Conservation (phyloP, 37 sponge, comb jelly and placozoan species). For the Lycopodina hypogea region DNA sequence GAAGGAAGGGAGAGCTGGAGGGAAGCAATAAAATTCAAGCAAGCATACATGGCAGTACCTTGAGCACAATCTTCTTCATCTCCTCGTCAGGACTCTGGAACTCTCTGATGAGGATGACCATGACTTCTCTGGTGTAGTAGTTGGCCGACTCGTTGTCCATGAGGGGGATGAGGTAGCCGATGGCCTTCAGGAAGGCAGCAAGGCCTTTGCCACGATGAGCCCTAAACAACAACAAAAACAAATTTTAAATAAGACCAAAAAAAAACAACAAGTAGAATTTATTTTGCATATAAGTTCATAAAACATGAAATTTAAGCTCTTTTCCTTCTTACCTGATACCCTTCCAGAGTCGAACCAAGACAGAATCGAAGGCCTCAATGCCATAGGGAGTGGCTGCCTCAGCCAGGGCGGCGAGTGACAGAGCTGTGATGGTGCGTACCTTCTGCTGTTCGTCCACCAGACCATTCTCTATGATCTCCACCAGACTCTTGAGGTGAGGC, state of each 20-base stretch:
- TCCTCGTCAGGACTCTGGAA: constrained; percentile 99
- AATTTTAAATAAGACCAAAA: not conserved
- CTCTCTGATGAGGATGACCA: constrained; percentile 96
- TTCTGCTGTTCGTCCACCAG: constrained; percentile 99
- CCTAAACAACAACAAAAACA: not conserved
- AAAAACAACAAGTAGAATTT: not conserved
- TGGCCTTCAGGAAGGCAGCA: constrained; percentile 99
- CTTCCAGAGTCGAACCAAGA: constrained; percentile 97
- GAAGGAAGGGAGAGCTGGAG: too few relatives aligned
- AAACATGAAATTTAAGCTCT: not conserved
- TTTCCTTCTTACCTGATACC: constrained; percentile 77
- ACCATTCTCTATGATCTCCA: constrained; percentile 97
- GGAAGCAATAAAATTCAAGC: too few relatives aligned
- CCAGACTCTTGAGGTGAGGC: constrained; percentile 92
- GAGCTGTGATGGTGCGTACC: constrained; percentile 98
- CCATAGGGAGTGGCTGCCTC: constrained; percentile 99
- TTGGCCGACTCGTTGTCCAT: constrained; percentile 97
- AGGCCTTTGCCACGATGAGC: constrained; percentile 80
- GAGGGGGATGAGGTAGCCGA: constrained; percentile 97
- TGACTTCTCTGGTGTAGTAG: constrained; percentile 96
- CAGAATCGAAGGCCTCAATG: constrained; percentile 96
- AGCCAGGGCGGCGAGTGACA: constrained; percentile 96
- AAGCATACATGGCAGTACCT: constrained; percentile 43
- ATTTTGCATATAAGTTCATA: not conserved
- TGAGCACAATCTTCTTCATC: constrained; percentile 99